Conservation (phyloP, 2,113 vertebrate species). For the Tachycineta bicolor region DNA sequence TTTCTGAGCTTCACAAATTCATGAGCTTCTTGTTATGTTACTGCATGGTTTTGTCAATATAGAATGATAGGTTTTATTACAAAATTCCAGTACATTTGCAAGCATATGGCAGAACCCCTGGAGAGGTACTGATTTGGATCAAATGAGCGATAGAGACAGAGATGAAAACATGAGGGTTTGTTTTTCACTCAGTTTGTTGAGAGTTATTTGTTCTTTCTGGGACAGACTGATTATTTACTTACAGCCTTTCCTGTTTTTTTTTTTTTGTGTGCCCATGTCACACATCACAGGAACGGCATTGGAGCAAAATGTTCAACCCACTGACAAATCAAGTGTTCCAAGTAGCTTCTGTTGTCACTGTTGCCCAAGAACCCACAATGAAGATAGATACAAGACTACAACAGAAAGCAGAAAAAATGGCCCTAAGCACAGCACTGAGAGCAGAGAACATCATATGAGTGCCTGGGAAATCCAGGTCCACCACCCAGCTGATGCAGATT, state of each 20-base stretch:
- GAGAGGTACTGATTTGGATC: conserved; percentile 36
- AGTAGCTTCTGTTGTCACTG: neutral
- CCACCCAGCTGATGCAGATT: neutral
- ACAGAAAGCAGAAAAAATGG: neutral
- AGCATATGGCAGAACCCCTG: neutral
- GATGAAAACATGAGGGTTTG: neutral
- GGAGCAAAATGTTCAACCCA: neutral
- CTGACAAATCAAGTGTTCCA: neutral
- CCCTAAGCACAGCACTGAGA: neutral
- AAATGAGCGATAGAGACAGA: neutral
- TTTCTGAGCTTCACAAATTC: conserved; percentile 8
- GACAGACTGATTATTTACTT: neutral
- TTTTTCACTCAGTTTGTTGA: neutral
- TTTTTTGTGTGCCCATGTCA: neutral
- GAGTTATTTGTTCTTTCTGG: neutral
- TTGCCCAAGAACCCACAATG: neutral
- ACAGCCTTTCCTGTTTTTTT: neutral
- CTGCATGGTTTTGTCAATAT: neutral
- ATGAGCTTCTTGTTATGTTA: neutral
- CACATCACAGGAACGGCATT: neutral
- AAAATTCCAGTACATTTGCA: neutral
- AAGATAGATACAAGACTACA: neutral
- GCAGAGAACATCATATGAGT: neutral
- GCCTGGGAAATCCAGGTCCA: neutral
- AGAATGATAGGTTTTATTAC: conserved; percentile 1